These are phyloP conservation scores for Caenorhabditis parvicauda DNA, from an alignment of 2,888 invertebrate species.

Conservation along the genomic window DNA sequence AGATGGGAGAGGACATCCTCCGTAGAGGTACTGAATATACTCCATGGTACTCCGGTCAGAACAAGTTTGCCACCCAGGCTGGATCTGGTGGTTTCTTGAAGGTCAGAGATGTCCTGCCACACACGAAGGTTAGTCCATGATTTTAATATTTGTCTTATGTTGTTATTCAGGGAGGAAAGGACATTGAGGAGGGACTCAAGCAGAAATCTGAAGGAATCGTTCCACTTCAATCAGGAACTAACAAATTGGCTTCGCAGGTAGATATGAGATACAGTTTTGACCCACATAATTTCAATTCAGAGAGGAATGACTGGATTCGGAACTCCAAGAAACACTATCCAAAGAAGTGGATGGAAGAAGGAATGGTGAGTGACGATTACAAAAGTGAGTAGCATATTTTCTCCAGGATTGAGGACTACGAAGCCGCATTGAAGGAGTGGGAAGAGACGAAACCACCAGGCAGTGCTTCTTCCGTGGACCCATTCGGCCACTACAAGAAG, in stretches of 20 bases:
- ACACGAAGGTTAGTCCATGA: constrained; percentile 35
- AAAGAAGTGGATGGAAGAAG: constrained; percentile 61
- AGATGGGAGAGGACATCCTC: constrained; percentile 57
- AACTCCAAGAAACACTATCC: constrained; percentile 64
- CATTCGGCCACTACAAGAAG: constrained; percentile 60
- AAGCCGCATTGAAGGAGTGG: constrained; percentile 59
- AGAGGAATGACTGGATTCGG: constrained; percentile 68
- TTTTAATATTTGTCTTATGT: neutral
- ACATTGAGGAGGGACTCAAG: constrained; percentile 56
- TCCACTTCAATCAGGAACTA: constrained; percentile 67
- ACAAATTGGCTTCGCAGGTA: constrained; percentile 67
- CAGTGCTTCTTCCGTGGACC: constrained; percentile 56
- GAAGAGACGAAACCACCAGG: constrained; percentile 62
- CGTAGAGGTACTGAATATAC: constrained; percentile 59
- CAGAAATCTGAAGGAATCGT: constrained; percentile 60
- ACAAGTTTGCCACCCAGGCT: constrained; percentile 62
- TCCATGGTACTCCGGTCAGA: constrained; percentile 62
- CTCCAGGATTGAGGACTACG: constrained; percentile 60
- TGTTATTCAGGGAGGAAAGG: constrained; percentile 51
- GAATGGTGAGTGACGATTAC: constrained; percentile 51
- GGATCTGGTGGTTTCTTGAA: constrained; percentile 62
- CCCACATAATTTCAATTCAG: constrained; percentile 52
- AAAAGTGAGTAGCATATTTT: neutral
- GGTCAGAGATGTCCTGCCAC: constrained; percentile 60
- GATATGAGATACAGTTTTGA: constrained; percentile 61